Evolutionary conservation across 2,113 vertebrate species (phyloP), one percentile per base, ranked within the genome.

Genomic region (Urocolius indicus): DNA sequence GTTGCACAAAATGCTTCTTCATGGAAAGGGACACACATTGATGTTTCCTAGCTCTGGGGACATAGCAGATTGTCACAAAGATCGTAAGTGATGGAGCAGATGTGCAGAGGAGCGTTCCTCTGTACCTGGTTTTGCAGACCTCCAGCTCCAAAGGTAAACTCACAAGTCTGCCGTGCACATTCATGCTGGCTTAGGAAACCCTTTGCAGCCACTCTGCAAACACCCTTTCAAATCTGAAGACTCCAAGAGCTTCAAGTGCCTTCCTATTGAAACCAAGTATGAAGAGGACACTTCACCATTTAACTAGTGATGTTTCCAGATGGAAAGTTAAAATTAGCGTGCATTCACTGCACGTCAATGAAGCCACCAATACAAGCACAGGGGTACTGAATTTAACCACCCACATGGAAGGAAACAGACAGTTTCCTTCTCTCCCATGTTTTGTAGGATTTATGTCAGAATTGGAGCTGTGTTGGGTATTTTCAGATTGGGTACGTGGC

Each of bases 81-180:
- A 51, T 14, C 2, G 1, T 0, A 45, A 51, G 32, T 2, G 55
- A 12, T 16, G 4, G 32, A 15, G 27, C n/a, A 72, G 45, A 52
- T 23, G 1, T 2, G 6, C n/a, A 16, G 65, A 43, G 36, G 21
- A 83, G 16, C 16, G 2, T 8, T 52, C 23, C 61, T 21, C 58
- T 19, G 18, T 22, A 16, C 24, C 20, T 9, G 21, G 8, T 24
- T 65, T 30, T 41, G 63, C 63, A 46, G 57, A 52, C 12, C 65
- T 48, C 58, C 26, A 20, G 45, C 36, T 58, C 49, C 57, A 24
- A 1, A 14, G 16, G 30, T 30, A 38, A 76, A 38, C 27, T 43
- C 13, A 0, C 2, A 45, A 12, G 3, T 30, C 49, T 20, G 29
- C 45, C 1, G 6, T 8, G 11, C 36, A 24, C 19, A 2, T 45